Conservation (phyloP, 35 echinoderm and acorn worm species). For the Ophioderma brevispina region DNA sequence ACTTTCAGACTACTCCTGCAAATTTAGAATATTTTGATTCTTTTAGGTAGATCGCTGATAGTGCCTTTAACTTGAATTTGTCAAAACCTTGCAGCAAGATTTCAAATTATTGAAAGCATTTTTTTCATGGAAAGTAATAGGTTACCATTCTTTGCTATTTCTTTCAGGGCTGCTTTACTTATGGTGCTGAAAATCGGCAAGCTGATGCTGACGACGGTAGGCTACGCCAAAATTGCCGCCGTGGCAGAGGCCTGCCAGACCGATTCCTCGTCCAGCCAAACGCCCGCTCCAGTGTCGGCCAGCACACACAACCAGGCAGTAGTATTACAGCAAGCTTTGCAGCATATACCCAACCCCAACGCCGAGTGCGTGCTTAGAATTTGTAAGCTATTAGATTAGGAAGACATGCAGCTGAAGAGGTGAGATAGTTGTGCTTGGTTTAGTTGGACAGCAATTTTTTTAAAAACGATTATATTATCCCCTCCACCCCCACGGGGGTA, state of each 20-base stretch:
- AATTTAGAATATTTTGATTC: too few species aligned
- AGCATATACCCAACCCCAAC: slow-evolving; percentile 92
- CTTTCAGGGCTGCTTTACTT: slow-evolving; percentile 62
- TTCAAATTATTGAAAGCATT: too few species aligned
- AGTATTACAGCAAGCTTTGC: slow-evolving; percentile 93
- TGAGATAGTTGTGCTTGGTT: slow-evolving; percentile 12
- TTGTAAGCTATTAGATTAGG: slow-evolving; percentile 88
- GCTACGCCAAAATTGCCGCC: slow-evolving; percentile 91
- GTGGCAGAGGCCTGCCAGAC: slow-evolving; percentile 93
- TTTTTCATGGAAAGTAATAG: too few species aligned
- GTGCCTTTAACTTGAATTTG: too few species aligned
- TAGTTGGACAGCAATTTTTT: too few species aligned
- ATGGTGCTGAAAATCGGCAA: slow-evolving; percentile 96
- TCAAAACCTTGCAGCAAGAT: too few species aligned
- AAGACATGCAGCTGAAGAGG: slow-evolving; percentile 88
- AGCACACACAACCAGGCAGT: slow-evolving; percentile 92
- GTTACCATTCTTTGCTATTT: too few species aligned
- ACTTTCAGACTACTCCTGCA: too few species aligned
- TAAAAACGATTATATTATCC: too few species aligned
- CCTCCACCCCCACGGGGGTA: too few species aligned
- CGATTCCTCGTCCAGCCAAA: slow-evolving; percentile 57
- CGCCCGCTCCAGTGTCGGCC: slow-evolving; percentile 51
- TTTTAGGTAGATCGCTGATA: too few species aligned
- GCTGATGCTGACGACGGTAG: slow-evolving; percentile 95
- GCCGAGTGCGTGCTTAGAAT: slow-evolving; percentile 96